Conservation (phyloP, 1,140 invertebrate species). For the Cotesia vestalis region DNA sequence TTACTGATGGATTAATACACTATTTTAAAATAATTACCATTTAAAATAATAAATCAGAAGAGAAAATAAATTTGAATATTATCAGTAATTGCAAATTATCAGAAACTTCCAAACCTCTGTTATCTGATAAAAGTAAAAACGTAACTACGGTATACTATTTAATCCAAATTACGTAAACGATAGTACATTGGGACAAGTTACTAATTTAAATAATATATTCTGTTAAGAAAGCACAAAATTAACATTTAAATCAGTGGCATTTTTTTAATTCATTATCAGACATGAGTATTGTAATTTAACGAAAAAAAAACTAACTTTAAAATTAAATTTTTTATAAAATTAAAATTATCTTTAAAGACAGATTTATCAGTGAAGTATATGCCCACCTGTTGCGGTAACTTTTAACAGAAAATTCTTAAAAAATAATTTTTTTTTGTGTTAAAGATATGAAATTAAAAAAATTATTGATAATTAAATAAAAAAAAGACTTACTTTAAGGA, state of each 20-base stretch:
- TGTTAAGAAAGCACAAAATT: constrained; percentile 22
- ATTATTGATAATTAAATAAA: no score
- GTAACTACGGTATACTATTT: background rate
- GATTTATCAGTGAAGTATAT: background rate
- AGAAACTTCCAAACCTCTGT: background rate
- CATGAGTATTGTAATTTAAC: no score
- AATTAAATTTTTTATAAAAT: background rate
- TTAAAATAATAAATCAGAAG: background rate
- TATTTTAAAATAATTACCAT: background rate
- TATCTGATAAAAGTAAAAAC: no score
- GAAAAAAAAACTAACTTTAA: background rate
- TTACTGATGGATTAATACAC: background rate
- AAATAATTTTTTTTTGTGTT: no score
- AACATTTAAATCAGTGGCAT: background rate
- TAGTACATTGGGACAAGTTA: constrained; percentile 3
- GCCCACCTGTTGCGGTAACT: background rate
- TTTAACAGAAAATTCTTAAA: no score
- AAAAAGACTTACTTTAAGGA: no score
- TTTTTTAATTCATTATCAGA: background rate
- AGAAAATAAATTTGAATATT: background rate
- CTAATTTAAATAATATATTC: constrained; percentile 15
- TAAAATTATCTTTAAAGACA: no score
- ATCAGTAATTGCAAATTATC: background rate
- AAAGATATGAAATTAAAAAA: no score
- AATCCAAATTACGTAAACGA: background rate